Evolutionary conservation across 1,140 invertebrate genomes (phyloP), one percentile per base, ranked within the genome.

Genomic region (Monochamus saltuarius): DNA sequence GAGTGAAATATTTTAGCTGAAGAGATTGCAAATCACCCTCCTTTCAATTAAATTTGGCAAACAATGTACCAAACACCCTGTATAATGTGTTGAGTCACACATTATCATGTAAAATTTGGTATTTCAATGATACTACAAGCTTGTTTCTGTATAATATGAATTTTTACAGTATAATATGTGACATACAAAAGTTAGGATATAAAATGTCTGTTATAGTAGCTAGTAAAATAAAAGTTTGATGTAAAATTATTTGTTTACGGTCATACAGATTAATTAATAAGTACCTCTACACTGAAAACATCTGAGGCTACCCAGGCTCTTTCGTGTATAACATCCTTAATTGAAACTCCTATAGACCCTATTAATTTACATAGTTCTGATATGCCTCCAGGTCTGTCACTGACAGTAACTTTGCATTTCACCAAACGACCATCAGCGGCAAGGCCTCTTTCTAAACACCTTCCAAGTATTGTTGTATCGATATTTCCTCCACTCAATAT

Each of bases 291-390:
- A 70, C 89, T 87, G 75, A 94, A 95, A 11, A 97, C 87, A 75
- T 97, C 93, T 2, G 85, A 85, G 35, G 85, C 85, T 10, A 97
- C 83, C 94, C 94, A 97, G 4, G 94, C 93, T 58, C 94, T 81
- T 75, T 97, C 94, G 75, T 97, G 94, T 75, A 93, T 89, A 55
- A 97, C 94, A 70, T 97, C 94, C 76, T 97, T 97, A 51, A 97
- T 94, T 38, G 90, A 93, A 4, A 94, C 93, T 1, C 93, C 94
- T 19, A 89, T 79, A 4, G 84, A 83, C 0, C 85, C 82, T 4
- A 97, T 81, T 11, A 91, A 72, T 66, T 84, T 84, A 66, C 91
- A 91, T 0, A 97, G 80, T 72, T 97, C 92, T 4, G 90, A 87
- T 46, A 97, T 94, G 11, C 93, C 92, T 7, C 90, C 90, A 0